phyloP scores from a whole-genome alignment of 2,888 invertebrate species.

The Rosalia funebris region DNA sequence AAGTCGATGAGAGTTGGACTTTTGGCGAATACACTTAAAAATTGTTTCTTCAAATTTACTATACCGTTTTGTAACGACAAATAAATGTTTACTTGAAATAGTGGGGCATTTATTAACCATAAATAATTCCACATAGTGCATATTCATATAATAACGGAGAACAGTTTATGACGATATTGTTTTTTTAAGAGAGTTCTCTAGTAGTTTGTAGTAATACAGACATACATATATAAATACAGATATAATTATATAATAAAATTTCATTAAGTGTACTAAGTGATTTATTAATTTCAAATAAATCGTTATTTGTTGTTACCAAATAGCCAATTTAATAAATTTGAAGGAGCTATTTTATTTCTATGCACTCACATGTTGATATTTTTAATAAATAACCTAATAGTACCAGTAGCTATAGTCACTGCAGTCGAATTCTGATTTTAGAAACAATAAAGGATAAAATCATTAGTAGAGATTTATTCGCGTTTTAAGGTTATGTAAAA shows the following conservation, averaged over 20 bases:
- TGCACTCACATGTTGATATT: neutral
- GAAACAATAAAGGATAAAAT: conserved; percentile 1
- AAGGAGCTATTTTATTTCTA: neutral
- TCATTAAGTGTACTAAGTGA: too few relatives aligned
- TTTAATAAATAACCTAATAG: neutral
- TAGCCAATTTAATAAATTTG: too few relatives aligned
- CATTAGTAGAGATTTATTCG: conserved; percentile 11
- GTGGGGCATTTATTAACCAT: neutral
- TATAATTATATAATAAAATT: too few relatives aligned
- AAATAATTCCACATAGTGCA: too few relatives aligned
- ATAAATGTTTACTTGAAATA: neutral
- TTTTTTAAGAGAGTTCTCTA: too few relatives aligned
- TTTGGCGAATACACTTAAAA: neutral
- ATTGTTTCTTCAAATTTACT: neutral
- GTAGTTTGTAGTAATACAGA: too few relatives aligned
- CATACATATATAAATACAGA: too few relatives aligned
- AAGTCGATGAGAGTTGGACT: neutral
- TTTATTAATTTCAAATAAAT: too few relatives aligned
- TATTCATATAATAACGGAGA: too few relatives aligned
- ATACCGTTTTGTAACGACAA: neutral
- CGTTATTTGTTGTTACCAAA: too few relatives aligned
- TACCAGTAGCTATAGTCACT: neutral
- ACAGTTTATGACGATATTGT: too few relatives aligned
- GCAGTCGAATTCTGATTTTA: neutral
- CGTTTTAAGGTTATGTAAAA: neutral